These are phyloP conservation scores for Penaeus indicus DNA, from an alignment of 1,140 invertebrate species.

Conservation along the genomic window DNA sequence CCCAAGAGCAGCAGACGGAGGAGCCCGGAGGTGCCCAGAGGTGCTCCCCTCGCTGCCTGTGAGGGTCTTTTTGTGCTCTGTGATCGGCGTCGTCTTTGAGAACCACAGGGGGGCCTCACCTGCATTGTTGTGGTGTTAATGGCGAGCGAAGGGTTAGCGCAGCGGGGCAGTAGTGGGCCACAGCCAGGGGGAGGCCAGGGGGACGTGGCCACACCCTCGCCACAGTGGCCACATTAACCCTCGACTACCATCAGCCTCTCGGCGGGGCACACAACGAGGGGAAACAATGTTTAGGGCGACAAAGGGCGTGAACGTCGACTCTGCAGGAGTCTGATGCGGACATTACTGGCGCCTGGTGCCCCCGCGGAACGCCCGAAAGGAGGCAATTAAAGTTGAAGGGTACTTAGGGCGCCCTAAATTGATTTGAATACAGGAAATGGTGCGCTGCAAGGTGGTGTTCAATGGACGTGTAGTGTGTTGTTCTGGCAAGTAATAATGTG, in stretches of 20 bases:
- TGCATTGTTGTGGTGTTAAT: constrained; percentile 61
- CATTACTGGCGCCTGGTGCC: constrained; percentile 24
- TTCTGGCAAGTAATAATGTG: constrained; percentile 48
- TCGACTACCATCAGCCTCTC: constrained; percentile 49
- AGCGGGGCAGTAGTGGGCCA: constrained; percentile 22
- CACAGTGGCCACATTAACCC: constrained; percentile 56
- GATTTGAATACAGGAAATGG: constrained; percentile 59
- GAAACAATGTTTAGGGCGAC: constrained; percentile 59
- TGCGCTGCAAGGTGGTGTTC: constrained; percentile 52
- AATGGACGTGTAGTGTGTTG: constrained; percentile 46
- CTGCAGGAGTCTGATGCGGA: constrained; percentile 43
- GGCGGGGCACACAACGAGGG: constrained; percentile 40
- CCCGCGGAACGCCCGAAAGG: constrained; percentile 43
- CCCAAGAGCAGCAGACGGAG: too few relatives aligned
- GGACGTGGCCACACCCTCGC: constrained; percentile 47
- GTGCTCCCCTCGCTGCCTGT: not conserved
- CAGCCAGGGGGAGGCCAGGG: constrained; percentile 22
- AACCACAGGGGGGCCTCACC: constrained; percentile 37
- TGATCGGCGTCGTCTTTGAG: constrained; percentile 37
- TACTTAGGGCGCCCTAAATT: constrained; percentile 32
- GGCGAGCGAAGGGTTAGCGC: constrained; percentile 54
- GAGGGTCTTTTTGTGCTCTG: constrained; percentile 49
- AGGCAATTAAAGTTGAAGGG: constrained; percentile 60
- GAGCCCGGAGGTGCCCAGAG: not conserved
- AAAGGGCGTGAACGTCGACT: constrained; percentile 51